Percentiles rank a stretch among this genome's conserved stretches.
These are phyloP conservation scores for Thryonomys swinderianus DNA, from an alignment of 2,113 vertebrate species.

Conservation along the genomic window DNA sequence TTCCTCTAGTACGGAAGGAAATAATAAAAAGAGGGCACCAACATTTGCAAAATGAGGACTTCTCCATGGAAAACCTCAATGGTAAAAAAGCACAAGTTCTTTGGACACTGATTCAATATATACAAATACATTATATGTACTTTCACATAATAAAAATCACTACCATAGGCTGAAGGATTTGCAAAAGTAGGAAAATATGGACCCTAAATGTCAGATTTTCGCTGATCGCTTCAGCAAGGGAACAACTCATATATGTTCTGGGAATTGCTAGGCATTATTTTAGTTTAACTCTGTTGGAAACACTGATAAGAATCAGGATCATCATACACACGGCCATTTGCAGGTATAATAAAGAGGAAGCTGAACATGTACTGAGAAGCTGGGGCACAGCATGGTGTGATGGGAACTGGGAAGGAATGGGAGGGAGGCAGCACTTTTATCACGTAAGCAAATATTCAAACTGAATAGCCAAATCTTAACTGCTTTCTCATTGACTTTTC, in stretches of 20 bases:
- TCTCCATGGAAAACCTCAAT: not conserved
- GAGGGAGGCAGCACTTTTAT: not conserved
- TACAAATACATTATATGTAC: not conserved
- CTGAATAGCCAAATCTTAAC: not conserved
- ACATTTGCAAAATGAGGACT: not conserved
- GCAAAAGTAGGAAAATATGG: not conserved
- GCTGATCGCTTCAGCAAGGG: not conserved
- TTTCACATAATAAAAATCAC: not conserved
- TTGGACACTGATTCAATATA: not conserved
- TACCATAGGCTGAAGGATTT: not conserved
- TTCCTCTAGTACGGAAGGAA: constrained; percentile 16
- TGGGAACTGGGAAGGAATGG: not conserved
- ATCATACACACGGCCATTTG: not conserved
- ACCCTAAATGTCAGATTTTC: not conserved
- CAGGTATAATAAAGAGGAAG: not conserved
- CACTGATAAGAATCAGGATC: not conserved
- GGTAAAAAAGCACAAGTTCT: not conserved
- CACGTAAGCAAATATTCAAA: not conserved
- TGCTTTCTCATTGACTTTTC: not conserved
- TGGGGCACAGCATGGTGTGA: not conserved
- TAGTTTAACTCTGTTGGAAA: not conserved
- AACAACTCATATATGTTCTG: not conserved
- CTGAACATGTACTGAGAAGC: not conserved
- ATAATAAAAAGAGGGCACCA: not conserved
- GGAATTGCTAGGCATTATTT: not conserved